Evolutionary conservation across 1,140 invertebrate species (phyloP).

Genomic region (Caenorhabditis remanei): DNA sequence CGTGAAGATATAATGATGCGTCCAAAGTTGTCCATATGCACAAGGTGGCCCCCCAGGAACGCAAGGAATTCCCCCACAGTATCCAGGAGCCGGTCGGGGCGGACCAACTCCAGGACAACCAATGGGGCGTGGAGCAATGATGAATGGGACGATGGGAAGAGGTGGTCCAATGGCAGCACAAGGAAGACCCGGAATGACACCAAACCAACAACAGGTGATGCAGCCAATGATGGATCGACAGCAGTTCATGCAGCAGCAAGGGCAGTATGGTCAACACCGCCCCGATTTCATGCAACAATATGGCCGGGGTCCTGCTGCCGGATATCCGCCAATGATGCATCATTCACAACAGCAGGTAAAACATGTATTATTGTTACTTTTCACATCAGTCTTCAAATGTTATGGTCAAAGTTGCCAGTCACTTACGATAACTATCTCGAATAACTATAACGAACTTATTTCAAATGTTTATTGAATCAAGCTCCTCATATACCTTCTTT

Average conservation of each 20-base stretch:
- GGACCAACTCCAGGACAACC: slow-evolving; percentile 10
- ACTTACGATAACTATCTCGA: no score
- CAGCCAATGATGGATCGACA: slow-evolving; percentile 46
- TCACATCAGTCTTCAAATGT: no score
- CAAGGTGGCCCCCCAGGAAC: slow-evolving; percentile 26
- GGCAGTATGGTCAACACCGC: slow-evolving; percentile 14
- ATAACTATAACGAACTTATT: no score
- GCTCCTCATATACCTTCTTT: no score
- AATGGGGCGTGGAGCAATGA: slow-evolving; percentile 60
- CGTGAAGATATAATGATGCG: no score
- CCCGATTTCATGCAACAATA: slow-evolving; percentile 31
- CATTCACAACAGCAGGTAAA: not conserved
- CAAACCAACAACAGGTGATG: slow-evolving; percentile 20
- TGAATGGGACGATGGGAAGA: slow-evolving; percentile 53
- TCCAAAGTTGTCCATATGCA: no score
- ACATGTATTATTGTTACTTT: no score
- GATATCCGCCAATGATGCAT: slow-evolving; percentile 28
- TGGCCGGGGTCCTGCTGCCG: not conserved
- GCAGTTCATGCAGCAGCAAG: slow-evolving; percentile 20
- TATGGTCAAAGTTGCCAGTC: no score
- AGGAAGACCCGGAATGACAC: slow-evolving; percentile 49
- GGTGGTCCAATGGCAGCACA: slow-evolving; percentile 26
- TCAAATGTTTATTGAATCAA: no score
- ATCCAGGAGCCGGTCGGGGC: slow-evolving; percentile 43
- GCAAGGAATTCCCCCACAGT: slow-evolving; percentile 15